A percentile compares a stretch with the other conserved stretches of the same genome.
Conservation (phyloP, 2,797 vertebrate genomes). For the Vipera latastei region DNA sequence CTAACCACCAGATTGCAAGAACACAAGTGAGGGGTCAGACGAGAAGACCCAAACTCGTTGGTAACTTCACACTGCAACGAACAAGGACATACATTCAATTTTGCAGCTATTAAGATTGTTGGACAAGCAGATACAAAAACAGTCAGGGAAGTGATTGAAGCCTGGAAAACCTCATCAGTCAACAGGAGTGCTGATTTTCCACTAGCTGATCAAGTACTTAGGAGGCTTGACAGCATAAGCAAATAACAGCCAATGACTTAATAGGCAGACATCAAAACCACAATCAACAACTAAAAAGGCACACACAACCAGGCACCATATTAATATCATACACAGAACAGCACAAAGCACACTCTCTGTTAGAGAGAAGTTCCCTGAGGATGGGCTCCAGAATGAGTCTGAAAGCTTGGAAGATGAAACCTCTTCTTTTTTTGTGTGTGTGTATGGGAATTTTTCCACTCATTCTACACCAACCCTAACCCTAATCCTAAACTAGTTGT, state of each 20-base stretch:
- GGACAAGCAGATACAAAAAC: neutral
- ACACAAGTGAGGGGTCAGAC: neutral
- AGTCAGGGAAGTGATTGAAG: neutral
- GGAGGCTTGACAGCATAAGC: neutral
- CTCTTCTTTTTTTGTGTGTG: neutral
- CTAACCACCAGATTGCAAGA: neutral
- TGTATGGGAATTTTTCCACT: neutral
- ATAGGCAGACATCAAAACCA: neutral
- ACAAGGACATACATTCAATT: neutral
- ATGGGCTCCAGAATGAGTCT: neutral
- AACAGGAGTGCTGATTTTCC: neutral
- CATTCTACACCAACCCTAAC: too few relatives aligned
- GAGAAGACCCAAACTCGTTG: neutral
- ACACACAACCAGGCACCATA: neutral
- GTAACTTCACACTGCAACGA: neutral
- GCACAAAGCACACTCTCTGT: too few relatives aligned
- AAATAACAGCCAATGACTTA: neutral
- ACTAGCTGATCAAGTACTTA: neutral
- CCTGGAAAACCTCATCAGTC: neutral
- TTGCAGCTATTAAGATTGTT: neutral
- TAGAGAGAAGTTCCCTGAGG: too few relatives aligned
- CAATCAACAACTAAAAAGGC: neutral
- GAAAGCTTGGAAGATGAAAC: neutral
- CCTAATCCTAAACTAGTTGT: neutral
- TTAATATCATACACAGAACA: too few relatives aligned